Conservation (phyloP, 2,113 vertebrate species). For the Probosciger aterrimus region DNA sequence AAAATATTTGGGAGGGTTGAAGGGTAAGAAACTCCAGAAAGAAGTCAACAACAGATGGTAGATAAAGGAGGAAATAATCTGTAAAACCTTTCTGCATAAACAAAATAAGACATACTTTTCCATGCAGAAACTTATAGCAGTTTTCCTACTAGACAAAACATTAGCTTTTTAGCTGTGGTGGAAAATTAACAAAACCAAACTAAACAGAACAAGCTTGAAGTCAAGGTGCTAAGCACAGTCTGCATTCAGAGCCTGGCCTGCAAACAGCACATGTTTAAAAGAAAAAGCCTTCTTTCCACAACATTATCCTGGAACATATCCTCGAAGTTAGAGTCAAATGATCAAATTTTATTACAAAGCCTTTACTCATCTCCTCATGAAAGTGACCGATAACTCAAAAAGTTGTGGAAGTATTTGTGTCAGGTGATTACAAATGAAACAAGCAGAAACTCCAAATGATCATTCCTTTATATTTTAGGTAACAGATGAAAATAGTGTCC, state of each 20-base stretch:
- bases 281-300: background rate
- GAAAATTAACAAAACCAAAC: slow-evolving; percentile 17
- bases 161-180: background rate
- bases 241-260: background rate
- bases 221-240: background rate
- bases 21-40: background rate
- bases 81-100: slow-evolving; percentile 3
- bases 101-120: slow-evolving; percentile 20
- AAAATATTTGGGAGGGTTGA: background rate
- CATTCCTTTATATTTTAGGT: background rate
- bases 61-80: slow-evolving; percentile 18
- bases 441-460: background rate
- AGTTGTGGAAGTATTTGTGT: background rate
- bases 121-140: slow-evolving; percentile 1
- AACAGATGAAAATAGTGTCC: background rate
- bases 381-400: background rate
- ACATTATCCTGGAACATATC: background rate
- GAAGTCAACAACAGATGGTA: slow-evolving; percentile 14
- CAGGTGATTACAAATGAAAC: background rate
- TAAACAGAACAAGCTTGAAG: background rate
- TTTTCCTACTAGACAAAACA: slow-evolving; percentile 33
- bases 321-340: background rate
- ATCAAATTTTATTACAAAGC: background rate
- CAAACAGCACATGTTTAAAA: background rate
- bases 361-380: background rate